phyloP scores from a whole-genome alignment of 2,797 vertebrate species.

The Artibeus jamaicensis region DNA sequence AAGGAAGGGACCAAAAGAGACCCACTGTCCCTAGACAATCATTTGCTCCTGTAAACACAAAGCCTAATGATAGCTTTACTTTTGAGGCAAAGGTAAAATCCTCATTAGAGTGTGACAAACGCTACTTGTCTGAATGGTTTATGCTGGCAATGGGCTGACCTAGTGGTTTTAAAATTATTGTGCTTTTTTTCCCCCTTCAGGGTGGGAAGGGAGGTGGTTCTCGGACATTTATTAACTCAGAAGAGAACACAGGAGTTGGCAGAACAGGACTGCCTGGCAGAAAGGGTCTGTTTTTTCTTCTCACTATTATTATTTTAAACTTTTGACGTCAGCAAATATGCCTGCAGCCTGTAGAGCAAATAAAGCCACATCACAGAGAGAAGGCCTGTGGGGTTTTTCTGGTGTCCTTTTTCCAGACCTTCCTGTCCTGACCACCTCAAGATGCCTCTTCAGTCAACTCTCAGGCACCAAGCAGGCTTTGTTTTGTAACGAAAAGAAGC shows the following conservation, averaged over 20 bases:
- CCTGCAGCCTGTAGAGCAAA: slow-evolving; percentile 50
- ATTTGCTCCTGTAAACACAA: slow-evolving; percentile 30
- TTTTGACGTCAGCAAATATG: slow-evolving; percentile 70
- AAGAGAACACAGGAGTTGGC: slow-evolving; percentile 62
- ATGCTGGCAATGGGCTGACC: slow-evolving; percentile 59
- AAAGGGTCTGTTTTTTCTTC: slow-evolving; percentile 44
- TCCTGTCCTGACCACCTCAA: slow-evolving; percentile 24
- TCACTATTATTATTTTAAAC: slow-evolving; percentile 67
- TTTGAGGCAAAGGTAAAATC: slow-evolving; percentile 64
- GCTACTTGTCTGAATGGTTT: slow-evolving; percentile 65
- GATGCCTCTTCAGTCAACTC: neutral
- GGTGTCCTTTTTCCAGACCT: slow-evolving; percentile 31
- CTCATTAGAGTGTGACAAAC: slow-evolving; percentile 58
- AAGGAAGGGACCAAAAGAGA: slow-evolving; percentile 58
- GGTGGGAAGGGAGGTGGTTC: slow-evolving; percentile 40
- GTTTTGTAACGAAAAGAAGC: neutral
- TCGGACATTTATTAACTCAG: slow-evolving; percentile 56
- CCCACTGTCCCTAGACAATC: slow-evolving; percentile 42
- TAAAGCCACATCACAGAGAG: slow-evolving; percentile 52
- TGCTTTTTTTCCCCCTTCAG: neutral
- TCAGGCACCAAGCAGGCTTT: neutral
- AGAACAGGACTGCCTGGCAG: slow-evolving; percentile 43
- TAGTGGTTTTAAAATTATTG: slow-evolving; percentile 64
- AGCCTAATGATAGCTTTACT: slow-evolving; percentile 50
- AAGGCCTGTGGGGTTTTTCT: slow-evolving; percentile 20